Percentiles rank a stretch among this genome's conserved stretches.
phyloP scores from a whole-genome alignment of 23 tunicate genomes.

The Styela clava region DNA sequence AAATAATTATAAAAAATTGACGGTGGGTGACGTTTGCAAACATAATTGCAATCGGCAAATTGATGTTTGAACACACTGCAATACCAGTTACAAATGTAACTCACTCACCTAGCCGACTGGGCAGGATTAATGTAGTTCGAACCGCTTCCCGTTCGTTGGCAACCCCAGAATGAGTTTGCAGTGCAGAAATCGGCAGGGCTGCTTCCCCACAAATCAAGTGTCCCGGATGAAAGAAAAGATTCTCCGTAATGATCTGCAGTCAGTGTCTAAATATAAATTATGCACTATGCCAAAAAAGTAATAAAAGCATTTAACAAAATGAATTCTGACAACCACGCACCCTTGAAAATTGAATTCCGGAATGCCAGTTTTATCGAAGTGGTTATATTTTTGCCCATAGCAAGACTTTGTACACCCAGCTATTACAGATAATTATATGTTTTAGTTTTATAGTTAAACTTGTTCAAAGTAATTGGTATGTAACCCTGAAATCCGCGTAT shows the following conservation, averaged over 20 bases:
- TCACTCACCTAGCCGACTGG: constrained; percentile 30
- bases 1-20: neutral
- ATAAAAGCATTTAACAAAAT: no score
- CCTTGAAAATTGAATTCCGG: neutral
- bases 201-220: constrained; percentile 32
- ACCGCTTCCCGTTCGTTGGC: constrained; percentile 22
- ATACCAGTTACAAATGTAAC: no score
- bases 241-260: constrained; percentile 26
- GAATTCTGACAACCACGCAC: neutral
- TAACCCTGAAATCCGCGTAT: no score
- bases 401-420: no score
- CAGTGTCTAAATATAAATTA: constrained; percentile 20
- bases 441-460: no score
- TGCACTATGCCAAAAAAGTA: no score
- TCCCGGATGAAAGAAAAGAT: constrained; percentile 18
- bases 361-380: no score
- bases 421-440: no score
- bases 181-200: constrained; percentile 41
- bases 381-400: no score
- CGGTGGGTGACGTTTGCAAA: no score
- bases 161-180: constrained; percentile 50
- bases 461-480: no score
- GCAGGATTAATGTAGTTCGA: constrained; percentile 33
- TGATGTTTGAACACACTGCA: no score
- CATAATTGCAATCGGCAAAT: neutral